Conservation (phyloP, 2,888 invertebrate species). For the Calliphora vomitoria region DNA sequence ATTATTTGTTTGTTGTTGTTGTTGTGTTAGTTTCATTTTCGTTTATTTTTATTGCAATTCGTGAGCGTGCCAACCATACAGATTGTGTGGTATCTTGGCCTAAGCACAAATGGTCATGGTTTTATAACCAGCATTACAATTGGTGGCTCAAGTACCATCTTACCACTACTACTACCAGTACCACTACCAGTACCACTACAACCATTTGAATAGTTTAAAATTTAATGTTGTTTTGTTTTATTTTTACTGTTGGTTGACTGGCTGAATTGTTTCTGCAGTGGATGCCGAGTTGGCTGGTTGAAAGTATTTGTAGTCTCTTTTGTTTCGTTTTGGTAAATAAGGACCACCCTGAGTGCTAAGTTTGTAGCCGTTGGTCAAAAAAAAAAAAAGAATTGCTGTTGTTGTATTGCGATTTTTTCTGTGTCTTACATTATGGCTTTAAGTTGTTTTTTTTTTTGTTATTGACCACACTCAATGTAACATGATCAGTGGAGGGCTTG, state of each 20-base stretch:
- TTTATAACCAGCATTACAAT: conserved; percentile 69
- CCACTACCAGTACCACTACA: not conserved
- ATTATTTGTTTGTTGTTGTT: conserved; percentile 76
- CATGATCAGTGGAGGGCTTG: not conserved
- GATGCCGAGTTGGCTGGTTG: conserved; percentile 64
- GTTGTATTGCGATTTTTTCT: conserved; percentile 36
- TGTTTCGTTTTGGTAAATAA: conserved; percentile 56
- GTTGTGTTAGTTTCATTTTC: not conserved
- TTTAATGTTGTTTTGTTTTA: conserved; percentile 51
- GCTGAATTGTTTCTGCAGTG: conserved; percentile 38
- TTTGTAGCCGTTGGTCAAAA: conserved; percentile 71
- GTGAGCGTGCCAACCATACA: conserved; percentile 78
- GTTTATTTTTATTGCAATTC: conserved; percentile 80
- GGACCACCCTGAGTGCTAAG: conserved; percentile 73
- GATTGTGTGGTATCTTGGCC: conserved; percentile 17
- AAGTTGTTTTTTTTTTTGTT: conserved; percentile 3
- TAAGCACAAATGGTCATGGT: conserved; percentile 65
- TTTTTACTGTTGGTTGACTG: conserved; percentile 43
- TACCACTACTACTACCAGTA: not conserved
- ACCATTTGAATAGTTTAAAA: conserved; percentile 68
- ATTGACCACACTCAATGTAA: conserved; percentile 53
- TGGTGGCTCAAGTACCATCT: conserved; percentile 70
- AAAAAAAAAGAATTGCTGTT: conserved; percentile 9
- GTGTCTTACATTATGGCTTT: conserved; percentile 28
- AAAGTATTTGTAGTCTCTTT: conserved; percentile 42